Conservation (phyloP, 2,113 vertebrate genomes). For the Odocoileus hemionus region DNA sequence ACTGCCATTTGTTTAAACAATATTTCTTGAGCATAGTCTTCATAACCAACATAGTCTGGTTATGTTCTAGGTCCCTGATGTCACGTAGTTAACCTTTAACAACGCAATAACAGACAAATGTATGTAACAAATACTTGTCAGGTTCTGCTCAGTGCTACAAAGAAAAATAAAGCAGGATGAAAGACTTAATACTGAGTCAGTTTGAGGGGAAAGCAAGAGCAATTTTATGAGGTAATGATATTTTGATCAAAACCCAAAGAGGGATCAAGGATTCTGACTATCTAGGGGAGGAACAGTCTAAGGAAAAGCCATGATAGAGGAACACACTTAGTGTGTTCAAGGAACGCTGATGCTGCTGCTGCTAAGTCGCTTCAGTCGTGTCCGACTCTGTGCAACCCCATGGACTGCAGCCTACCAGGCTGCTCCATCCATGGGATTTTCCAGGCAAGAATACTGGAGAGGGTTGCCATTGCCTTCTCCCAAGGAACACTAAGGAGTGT, state of each 20-base stretch:
- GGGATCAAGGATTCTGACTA: background rate
- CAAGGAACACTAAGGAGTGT: background rate
- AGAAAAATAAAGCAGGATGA: background rate
- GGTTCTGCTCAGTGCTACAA: background rate
- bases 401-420: too few relatives aligned
- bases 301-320: background rate
- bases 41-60: too few relatives aligned
- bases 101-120: background rate
- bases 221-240: background rate
- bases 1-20: background rate
- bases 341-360: background rate
- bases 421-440: too few relatives aligned
- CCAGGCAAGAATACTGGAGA: too few relatives aligned
- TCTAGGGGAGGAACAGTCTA: background rate
- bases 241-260: background rate
- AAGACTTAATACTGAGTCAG: background rate
- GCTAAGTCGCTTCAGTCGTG: too few relatives aligned
- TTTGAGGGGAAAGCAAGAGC: background rate
- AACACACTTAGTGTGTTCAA: background rate
- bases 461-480: too few relatives aligned
- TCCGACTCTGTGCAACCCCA: too few relatives aligned
- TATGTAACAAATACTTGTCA: background rate
- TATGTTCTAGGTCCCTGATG: background rate
- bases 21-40: background rate
- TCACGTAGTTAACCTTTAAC: background rate